phyloP scores from a whole-genome alignment of 2,113 vertebrate species.

The Heterotis niloticus region DNA sequence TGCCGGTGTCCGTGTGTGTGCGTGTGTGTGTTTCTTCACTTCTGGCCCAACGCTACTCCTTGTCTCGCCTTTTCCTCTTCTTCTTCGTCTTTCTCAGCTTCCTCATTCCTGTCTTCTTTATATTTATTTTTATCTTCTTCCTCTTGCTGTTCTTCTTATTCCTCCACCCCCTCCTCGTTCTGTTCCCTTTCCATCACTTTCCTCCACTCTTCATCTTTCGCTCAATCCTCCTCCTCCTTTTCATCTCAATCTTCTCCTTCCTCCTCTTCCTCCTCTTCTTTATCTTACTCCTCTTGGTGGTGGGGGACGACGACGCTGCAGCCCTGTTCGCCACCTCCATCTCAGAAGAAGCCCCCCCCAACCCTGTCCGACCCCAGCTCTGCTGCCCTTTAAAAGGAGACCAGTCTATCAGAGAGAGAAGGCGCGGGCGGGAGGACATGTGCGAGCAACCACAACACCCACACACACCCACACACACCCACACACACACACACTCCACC shows the following conservation, averaged over 20 bases:
- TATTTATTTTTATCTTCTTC: no score
- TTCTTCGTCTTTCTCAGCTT: no score
- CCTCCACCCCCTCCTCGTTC: no score
- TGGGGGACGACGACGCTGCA: conserved; percentile 7
- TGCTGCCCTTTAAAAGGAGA: conserved; percentile 64
- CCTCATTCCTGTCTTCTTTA: no score
- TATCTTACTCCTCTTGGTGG: neutral
- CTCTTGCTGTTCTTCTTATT: no score
- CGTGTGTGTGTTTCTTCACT: no score
- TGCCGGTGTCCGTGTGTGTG: no score
- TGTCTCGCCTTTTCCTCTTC: no score
- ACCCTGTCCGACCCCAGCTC: conserved; percentile 38
- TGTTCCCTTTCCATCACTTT: no score
- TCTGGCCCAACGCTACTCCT: no score
- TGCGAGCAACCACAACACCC: neutral
- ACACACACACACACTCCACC: no score
- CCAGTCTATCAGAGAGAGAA: conserved; percentile 25
- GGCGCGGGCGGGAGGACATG: neutral
- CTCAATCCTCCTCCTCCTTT: neutral
- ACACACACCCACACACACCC: neutral
- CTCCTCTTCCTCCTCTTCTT: neutral
- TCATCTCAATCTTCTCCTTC: neutral
- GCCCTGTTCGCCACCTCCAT: neutral
- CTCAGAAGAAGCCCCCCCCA: conserved; percentile 26
- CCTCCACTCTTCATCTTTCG: no score